Evolutionary conservation across 2,888 invertebrate genomes (phyloP), one percentile per base, ranked within the genome.

Genomic region (Microctonus brassicae): DNA sequence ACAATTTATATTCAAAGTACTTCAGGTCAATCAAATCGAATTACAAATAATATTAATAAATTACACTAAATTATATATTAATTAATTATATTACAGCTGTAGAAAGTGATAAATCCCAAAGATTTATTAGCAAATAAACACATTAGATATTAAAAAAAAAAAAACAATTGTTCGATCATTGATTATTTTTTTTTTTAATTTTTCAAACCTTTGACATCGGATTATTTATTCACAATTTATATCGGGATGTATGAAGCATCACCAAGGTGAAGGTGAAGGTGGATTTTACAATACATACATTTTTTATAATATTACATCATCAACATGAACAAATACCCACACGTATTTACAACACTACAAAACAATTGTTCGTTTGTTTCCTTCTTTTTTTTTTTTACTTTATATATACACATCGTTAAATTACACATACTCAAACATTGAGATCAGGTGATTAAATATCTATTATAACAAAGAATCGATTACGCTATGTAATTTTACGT

Each of bases 181-280:
- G 3, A 47, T n/a, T 17, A 47, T n/a, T 47, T 17, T n/a, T n/a
- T 6, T 47, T 47, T 17, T n/a, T 47, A 17, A 17, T 47, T n/a
- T 55, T n/a, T 55, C 2, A 13, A 2, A n/a, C 55, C 6, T 55
- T 13, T 13, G 10, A 26, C 10, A 55, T 55, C 26, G 9, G 26
- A 47, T 17, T n/a, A 24, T 24, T n/a, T 55, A 22, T 24, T 55
- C 26, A 11, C 22, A n/a, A 24, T 55, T 24, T 24, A 26, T n/a
- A 55, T 55, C 55, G 13, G 22, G 55, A 55, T 55, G 26, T 47
- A 17, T 36, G 11, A n/a, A 47, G 47, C 47, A 47, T 13, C 55
- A 55, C 26, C 55, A 55, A 55, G 55, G 55, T 55, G 55, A 55
- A 55, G 55, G 55, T 55, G 55, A 55, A 55, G 55, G 26, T 53